phyloP scores from a whole-genome alignment of 2,888 invertebrate genomes.

The Ethmia dodecea region DNA sequence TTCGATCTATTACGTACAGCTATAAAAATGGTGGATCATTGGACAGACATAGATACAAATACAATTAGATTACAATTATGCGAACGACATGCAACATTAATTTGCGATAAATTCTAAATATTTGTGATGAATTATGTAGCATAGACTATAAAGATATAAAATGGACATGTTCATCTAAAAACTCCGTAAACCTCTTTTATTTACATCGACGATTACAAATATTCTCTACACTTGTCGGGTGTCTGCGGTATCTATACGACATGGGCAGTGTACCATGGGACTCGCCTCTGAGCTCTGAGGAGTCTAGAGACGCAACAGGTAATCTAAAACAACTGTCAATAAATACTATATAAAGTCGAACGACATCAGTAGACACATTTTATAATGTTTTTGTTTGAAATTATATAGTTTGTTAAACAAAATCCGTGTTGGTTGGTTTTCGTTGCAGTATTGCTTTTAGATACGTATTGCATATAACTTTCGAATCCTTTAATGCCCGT shows the following conservation, averaged over 20 bases:
- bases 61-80: constrained; percentile 9
- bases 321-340: too few species aligned
- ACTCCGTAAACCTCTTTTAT: constrained; percentile 27
- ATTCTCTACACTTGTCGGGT: constrained; percentile 25
- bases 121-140: constrained; percentile 34
- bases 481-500: too few species aligned
- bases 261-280: constrained; percentile 31
- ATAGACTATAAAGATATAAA: constrained; percentile 37
- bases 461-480: too few species aligned
- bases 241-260: not conserved
- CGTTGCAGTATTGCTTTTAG: too few species aligned
- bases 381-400: too few species aligned
- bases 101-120: constrained; percentile 21
- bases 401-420: too few species aligned
- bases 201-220: constrained; percentile 26
- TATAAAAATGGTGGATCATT: not conserved
- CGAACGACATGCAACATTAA: constrained; percentile 27
- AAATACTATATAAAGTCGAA: too few species aligned
- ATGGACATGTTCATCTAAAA: constrained; percentile 38
- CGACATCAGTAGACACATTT: too few species aligned
- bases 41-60: constrained; percentile 14
- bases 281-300: too few species aligned
- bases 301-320: too few species aligned
- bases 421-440: too few species aligned
- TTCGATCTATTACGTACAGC: constrained; percentile 5